These are phyloP conservation scores for Eupristina koningsbergeri DNA, from an alignment of 1,140 invertebrate species.

Conservation along the genomic window DNA sequence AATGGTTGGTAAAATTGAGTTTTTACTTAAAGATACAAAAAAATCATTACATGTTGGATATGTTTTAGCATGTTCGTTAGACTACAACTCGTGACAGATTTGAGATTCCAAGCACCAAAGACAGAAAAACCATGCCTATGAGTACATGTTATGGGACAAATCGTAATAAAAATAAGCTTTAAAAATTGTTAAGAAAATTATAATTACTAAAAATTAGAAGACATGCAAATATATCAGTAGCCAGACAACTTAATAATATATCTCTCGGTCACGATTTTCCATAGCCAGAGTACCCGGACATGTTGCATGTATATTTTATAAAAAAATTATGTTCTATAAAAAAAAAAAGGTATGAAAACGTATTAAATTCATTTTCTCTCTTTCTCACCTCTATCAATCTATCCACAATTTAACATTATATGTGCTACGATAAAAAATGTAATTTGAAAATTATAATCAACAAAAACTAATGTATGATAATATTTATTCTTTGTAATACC, in stretches of 20 bases:
- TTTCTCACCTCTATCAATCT: not conserved
- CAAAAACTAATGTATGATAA: not conserved
- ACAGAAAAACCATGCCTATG: not conserved
- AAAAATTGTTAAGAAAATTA: constrained; percentile 10
- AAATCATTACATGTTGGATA: not conserved
- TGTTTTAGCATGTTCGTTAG: no score
- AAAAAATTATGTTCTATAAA: not conserved
- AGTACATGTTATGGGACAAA: not conserved
- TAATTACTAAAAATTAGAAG: constrained; percentile 13
- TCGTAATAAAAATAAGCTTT: not conserved
- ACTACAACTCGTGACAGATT: no score
- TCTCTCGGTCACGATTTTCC: not conserved
- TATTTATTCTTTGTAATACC: not conserved
- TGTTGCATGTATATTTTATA: not conserved
- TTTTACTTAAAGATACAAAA: not conserved
- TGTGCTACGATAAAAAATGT: not conserved
- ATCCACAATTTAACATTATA: not conserved
- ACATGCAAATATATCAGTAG: constrained; percentile 3
- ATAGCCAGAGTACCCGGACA: not conserved
- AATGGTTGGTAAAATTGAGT: not conserved
- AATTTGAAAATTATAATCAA: not conserved
- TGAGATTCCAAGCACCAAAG: not conserved
- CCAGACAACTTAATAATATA: constrained; percentile 6
- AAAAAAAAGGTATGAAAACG: not conserved
- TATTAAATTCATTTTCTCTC: no score